Percentiles rank a stretch among this genome's conserved stretches.
phyloP scores from a whole-genome alignment of 2,888 invertebrate genomes.

The Drosophila paramelanica region DNA sequence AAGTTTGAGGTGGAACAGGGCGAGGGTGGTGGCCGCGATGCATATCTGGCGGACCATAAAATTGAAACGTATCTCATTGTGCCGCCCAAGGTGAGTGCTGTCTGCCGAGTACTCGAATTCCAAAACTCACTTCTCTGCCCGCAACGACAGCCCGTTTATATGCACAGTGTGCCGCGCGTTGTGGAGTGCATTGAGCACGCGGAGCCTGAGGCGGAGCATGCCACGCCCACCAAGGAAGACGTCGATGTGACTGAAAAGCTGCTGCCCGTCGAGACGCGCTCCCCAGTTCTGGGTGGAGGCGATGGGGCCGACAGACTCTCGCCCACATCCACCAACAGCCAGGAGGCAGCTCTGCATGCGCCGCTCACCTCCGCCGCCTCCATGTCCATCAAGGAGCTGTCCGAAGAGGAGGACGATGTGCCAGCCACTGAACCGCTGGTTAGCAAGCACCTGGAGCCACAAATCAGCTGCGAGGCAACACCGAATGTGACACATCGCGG shows the following conservation, averaged over 20 bases:
- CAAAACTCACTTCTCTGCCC: not conserved
- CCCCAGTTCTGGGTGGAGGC: slow-evolving; percentile 5
- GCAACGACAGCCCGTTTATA: slow-evolving; percentile 58
- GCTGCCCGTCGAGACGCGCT: slow-evolving; percentile 58
- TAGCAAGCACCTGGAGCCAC: slow-evolving; percentile 45
- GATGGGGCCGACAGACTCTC: slow-evolving; percentile 65
- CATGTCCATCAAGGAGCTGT: slow-evolving; percentile 81
- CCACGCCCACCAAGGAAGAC: slow-evolving; percentile 43
- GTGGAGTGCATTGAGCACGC: slow-evolving; percentile 72
- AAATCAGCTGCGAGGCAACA: slow-evolving; percentile 23
- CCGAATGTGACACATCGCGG: slow-evolving; percentile 60
- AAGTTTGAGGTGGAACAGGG: slow-evolving; percentile 95
- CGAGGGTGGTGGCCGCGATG: slow-evolving; percentile 92
- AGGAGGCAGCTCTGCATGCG: slow-evolving; percentile 66
- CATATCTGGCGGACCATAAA: slow-evolving; percentile 94
- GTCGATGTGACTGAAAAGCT: slow-evolving; percentile 73
- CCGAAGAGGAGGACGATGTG: slow-evolving; percentile 79
- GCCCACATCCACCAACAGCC: slow-evolving; percentile 70
- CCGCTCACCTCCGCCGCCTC: slow-evolving; percentile 73
- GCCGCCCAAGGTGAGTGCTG: slow-evolving; percentile 89
- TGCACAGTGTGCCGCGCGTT: slow-evolving; percentile 80
- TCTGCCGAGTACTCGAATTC: not conserved
- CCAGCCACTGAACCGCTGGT: slow-evolving; percentile 60
- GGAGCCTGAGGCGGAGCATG: slow-evolving; percentile 42
- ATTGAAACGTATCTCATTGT: slow-evolving; percentile 94